Percentiles rank a stretch among this genome's conserved stretches.
These are phyloP conservation scores for Phrixothrix hirtus DNA, from an alignment of 2,888 invertebrate genomes.

Conservation along the genomic window DNA sequence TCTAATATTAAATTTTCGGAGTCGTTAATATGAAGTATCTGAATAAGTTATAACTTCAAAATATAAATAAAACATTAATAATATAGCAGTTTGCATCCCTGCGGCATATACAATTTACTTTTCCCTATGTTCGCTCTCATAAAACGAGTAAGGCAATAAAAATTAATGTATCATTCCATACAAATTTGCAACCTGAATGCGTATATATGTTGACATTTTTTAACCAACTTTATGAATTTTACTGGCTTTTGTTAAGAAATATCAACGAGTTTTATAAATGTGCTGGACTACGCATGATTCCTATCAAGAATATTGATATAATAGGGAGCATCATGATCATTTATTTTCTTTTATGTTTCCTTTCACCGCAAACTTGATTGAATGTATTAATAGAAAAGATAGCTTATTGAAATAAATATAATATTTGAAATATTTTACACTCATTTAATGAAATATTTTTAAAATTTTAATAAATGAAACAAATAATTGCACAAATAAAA, in stretches of 20 bases:
- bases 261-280: conserved; percentile 7
- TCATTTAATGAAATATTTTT: no score
- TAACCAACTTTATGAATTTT: neutral
- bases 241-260: neutral
- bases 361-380: conserved; percentile 1
- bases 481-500: neutral
- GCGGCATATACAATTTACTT: conserved; percentile 1
- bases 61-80: conserved; percentile 4
- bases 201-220: neutral
- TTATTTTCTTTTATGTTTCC: conserved; percentile 5
- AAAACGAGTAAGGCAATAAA: conserved; percentile 8
- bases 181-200: conserved; percentile 4
- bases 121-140: neutral
- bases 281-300: neutral
- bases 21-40: no score
- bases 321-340: conserved; percentile 8
- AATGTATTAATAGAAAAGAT: neutral
- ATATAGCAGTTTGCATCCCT: neutral
- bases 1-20: no score
- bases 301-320: conserved; percentile 5
- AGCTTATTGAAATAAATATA: neutral
- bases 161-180: conserved; percentile 8
- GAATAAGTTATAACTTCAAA: no score
- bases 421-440: no score
- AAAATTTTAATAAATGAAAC: neutral